These are phyloP conservation scores for Onthophagus sagittarius DNA, from an alignment of 2,888 invertebrate genomes.

Conservation along the genomic window DNA sequence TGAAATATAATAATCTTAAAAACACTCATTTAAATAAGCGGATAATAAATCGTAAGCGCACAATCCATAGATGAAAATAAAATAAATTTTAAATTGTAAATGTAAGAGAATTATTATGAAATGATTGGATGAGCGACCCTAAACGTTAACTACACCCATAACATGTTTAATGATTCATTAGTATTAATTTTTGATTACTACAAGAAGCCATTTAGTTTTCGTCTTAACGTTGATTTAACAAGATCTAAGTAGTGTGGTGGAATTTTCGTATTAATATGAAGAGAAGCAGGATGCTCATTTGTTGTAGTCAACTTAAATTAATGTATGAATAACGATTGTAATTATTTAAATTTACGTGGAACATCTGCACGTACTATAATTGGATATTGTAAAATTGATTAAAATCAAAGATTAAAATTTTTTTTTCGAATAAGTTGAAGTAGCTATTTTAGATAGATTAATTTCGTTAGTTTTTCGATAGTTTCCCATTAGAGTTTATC, in stretches of 20 bases:
- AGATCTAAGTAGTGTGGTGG: not conserved
- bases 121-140: too few relatives aligned
- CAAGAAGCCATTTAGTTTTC: not conserved
- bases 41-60: not conserved
- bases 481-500: not conserved
- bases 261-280: not conserved
- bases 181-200: too few relatives aligned
- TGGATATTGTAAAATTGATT: not conserved
- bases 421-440: too few relatives aligned
- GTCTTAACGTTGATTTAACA: not conserved
- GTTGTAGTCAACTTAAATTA: not conserved
- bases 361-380: not conserved
- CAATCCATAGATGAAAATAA: not conserved
- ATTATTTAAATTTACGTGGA: not conserved
- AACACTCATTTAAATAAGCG: not conserved
- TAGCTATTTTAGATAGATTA: not conserved
- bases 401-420: not conserved
- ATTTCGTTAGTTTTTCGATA: not conserved
- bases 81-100: not conserved
- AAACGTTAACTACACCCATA: too few relatives aligned
- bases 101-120: not conserved
- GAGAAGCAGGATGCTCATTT: not conserved
- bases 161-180: too few relatives aligned
- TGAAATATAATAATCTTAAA: not conserved
- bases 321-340: not conserved